Percentiles rank a stretch among this genome's conserved stretches.
Evolutionary conservation across 2,888 invertebrate species (phyloP).

Genomic region (Odiellus spinosus): DNA sequence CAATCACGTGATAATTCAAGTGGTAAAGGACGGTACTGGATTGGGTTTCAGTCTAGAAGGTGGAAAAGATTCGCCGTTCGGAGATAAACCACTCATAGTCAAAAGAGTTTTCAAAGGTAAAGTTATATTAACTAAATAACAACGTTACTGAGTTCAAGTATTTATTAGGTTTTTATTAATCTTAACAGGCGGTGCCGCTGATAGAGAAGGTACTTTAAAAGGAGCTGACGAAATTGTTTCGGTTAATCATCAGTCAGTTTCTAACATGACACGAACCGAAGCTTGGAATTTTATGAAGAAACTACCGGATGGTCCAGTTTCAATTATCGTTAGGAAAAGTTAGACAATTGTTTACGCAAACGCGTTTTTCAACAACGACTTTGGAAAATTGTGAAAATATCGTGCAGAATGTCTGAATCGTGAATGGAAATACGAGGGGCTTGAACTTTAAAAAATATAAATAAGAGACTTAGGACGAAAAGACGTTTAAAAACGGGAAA

Average conservation of each 20-base stretch:
- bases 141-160: neutral
- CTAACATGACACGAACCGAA: slow-evolving; percentile 74
- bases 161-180: slow-evolving; percentile 12
- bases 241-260: slow-evolving; percentile 64
- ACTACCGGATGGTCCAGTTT: slow-evolving; percentile 65
- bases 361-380: too few species aligned
- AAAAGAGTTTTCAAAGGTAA: slow-evolving; percentile 88
- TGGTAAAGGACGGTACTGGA: slow-evolving; percentile 61
- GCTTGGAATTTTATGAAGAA: slow-evolving; percentile 88
- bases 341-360: too few species aligned
- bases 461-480: too few species aligned
- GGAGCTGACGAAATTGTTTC: slow-evolving; percentile 73
- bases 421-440: too few species aligned
- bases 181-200: slow-evolving; percentile 76
- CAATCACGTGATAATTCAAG: slow-evolving; percentile 29
- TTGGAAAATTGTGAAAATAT: too few species aligned
- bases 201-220: slow-evolving; percentile 62
- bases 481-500: too few species aligned
- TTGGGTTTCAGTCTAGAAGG: slow-evolving; percentile 89
- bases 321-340: slow-evolving; percentile 35
- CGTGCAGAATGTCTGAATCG: too few species aligned
- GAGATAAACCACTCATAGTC: slow-evolving; percentile 71
- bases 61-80: slow-evolving; percentile 74
- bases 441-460: too few species aligned
- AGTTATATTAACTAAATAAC: slow-evolving; percentile 12